These are phyloP conservation scores for Heliconius congener DNA, from an alignment of 1,140 invertebrate species.

Conservation along the genomic window DNA sequence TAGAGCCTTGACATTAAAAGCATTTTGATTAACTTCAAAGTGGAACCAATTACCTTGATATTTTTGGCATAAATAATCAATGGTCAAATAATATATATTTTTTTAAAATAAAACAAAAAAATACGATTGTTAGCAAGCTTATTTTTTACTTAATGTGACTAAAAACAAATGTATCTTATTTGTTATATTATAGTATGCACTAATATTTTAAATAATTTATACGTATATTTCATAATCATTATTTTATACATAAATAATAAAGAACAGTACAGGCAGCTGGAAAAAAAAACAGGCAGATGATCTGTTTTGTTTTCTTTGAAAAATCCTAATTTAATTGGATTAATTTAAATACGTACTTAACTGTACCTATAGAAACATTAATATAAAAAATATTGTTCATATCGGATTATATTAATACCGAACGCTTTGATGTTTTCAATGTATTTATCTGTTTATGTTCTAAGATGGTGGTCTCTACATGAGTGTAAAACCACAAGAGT, in stretches of 20 bases:
- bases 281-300: background rate
- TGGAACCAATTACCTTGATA: conserved; percentile 5
- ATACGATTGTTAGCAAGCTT: too few relatives aligned
- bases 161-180: too few relatives aligned
- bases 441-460: background rate
- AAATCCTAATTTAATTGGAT: background rate
- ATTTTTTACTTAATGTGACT: too few relatives aligned
- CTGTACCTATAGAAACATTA: too few relatives aligned
- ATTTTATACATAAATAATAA: too few relatives aligned
- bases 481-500: background rate
- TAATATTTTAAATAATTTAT: too few relatives aligned
- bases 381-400: too few relatives aligned
- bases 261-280: background rate
- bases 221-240: too few relatives aligned
- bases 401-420: too few relatives aligned
- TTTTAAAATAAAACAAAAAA: background rate
- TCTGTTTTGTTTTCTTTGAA: background rate
- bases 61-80: background rate
- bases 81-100: background rate
- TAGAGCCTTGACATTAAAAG: conserved; percentile 31
- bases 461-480: background rate
- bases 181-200: too few relatives aligned
- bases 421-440: background rate
- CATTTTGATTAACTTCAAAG: background rate
- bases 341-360: too few relatives aligned